Evolutionary conservation across 2,888 invertebrate species (phyloP), one percentile per base, ranked within the genome.

Genomic region (Augochlorella aurata): DNA sequence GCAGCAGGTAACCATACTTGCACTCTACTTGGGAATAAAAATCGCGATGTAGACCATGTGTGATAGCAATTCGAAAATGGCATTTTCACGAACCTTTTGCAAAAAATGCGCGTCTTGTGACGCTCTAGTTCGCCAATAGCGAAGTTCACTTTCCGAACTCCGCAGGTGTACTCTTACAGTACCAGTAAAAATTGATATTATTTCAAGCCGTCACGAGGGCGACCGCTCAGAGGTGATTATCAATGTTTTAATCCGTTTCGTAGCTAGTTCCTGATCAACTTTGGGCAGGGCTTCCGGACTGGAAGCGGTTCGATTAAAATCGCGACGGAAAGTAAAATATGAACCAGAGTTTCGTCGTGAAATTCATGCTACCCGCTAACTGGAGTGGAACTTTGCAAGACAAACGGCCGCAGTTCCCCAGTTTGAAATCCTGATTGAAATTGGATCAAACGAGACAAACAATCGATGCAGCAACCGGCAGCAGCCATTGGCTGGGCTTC

Each of bases 401-500:
- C 84, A 87, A 85, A 88, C 82, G 88, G 61, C 63, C 77, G 72
- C 61, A 72, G 83, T 69, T 77, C 74, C 79, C 61, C 72, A 29
- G 52, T 74, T 61, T 81, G 77, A 80, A 77, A 86, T 88, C 69
- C 84, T 88, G 87, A 88, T 88, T 87, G 88, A 85, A 85, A 88
- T 88, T 87, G 87, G 81, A 88, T 83, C 87, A 85, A 88, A 87
- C 88, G 81, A 83, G 77, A 81, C 84, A 85, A 79, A 81, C 88
- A 74, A 88, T 88, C 85, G 87, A 88, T 84, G 81, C 71, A 73
- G 61, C 29, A 29, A 24, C 38, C 38, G 38, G 38, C 38, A 77
- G 16, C 63, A 79, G 61, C 52, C 29, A 44, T 71, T 66, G 61
- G 61, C 38, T 44, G 45, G 54, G 66, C 50, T 74, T 74, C 12